A percentile compares a stretch with the other conserved stretches of the same genome.
Conservation (phyloP, 2,888 invertebrate genomes). For the Cheilosia impressa region DNA sequence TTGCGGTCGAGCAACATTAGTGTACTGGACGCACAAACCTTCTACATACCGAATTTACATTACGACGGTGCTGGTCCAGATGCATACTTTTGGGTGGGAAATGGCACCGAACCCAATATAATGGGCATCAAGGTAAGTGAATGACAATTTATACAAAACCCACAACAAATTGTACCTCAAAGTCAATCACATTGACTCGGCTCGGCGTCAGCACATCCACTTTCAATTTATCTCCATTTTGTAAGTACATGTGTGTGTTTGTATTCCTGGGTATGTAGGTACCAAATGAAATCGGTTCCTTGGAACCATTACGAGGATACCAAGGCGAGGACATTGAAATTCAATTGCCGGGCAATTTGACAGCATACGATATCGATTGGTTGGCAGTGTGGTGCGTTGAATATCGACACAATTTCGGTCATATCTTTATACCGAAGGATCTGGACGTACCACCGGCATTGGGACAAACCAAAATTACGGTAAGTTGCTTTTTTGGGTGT, state of each 20-base stretch:
- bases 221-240: constrained; percentile 3
- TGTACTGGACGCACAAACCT: constrained; percentile 94
- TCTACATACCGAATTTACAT: constrained; percentile 95
- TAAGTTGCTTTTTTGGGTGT: constrained; percentile 84
- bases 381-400: constrained; percentile 96
- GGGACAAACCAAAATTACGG: constrained; percentile 95
- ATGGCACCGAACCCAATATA: constrained; percentile 91
- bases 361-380: constrained; percentile 96
- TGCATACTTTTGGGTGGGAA: constrained; percentile 98
- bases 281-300: constrained; percentile 94
- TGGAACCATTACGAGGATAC: constrained; percentile 92
- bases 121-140: constrained; percentile 90
- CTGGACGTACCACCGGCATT: constrained; percentile 95
- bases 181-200: constrained; percentile 14
- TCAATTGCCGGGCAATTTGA: constrained; percentile 92
- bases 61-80: constrained; percentile 96
- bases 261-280: constrained; percentile 84
- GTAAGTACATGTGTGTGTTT: constrained; percentile 24
- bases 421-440: constrained; percentile 93
- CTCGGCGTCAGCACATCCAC: background rate
- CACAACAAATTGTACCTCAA: background rate
- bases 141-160: background rate
- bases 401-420: constrained; percentile 95
- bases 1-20: constrained; percentile 95
- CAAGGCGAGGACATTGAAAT: constrained; percentile 96